Conservation (phyloP, 1,140 invertebrate genomes). For the Drosophila nannoptera region DNA sequence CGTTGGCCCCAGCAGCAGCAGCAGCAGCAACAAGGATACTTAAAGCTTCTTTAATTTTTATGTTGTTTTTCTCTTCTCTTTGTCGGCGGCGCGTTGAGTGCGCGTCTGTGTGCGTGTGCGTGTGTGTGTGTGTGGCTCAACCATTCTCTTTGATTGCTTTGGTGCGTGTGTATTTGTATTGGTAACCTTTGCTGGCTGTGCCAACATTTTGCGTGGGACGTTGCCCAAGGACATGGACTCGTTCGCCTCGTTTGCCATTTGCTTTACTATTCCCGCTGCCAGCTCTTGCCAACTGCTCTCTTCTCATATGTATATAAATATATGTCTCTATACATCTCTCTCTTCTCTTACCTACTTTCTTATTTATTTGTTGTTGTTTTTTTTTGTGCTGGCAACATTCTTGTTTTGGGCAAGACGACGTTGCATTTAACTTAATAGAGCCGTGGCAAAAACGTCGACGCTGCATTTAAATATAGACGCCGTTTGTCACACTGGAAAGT, state of each 20-base stretch:
- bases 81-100: slow-evolving; percentile 43
- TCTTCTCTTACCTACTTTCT: slow-evolving; percentile 48
- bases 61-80: slow-evolving; percentile 76
- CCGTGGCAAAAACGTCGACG: slow-evolving; percentile 16
- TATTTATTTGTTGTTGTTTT: slow-evolving; percentile 68
- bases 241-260: slow-evolving; percentile 58
- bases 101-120: slow-evolving; percentile 42
- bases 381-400: slow-evolving; percentile 61
- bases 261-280: slow-evolving; percentile 36
- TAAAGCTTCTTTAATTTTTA: slow-evolving; percentile 77
- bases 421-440: slow-evolving; percentile 42
- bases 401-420: slow-evolving; percentile 48
- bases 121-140: slow-evolving; percentile 51
- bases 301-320: slow-evolving; percentile 8
- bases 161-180: slow-evolving; percentile 52
- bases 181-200: slow-evolving; percentile 67
- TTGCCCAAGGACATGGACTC: slow-evolving; percentile 78
- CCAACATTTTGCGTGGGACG: slow-evolving; percentile 74
- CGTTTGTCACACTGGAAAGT: no score
- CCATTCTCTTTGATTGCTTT: slow-evolving; percentile 69
- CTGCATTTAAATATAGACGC: neutral
- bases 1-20: slow-evolving; percentile 42
- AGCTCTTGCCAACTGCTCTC: slow-evolving; percentile 27
- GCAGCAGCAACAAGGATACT: slow-evolving; percentile 67
- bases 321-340: slow-evolving; percentile 12